These are phyloP conservation scores for Ptychoptera contaminata DNA, from an alignment of 2,888 invertebrate genomes.

Conservation along the genomic window DNA sequence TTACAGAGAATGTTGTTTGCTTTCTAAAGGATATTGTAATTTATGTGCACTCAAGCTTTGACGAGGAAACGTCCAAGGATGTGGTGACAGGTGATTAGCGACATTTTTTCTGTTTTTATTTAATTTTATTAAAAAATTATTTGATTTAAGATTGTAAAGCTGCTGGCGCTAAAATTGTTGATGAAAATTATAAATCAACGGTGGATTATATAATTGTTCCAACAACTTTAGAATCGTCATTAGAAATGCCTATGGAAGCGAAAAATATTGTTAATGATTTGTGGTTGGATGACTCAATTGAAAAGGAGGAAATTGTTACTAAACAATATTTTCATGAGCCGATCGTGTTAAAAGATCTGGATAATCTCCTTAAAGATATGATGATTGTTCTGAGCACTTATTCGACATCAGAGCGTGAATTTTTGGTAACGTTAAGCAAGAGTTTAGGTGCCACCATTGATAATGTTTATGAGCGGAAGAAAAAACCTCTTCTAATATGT, in stretches of 20 bases:
- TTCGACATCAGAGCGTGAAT: constrained; percentile 52
- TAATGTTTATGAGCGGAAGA: constrained; percentile 50
- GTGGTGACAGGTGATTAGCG: constrained; percentile 13
- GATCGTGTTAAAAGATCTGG: constrained; percentile 33
- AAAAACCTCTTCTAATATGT: constrained; percentile 70
- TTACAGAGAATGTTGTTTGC: neutral
- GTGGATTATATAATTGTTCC: constrained; percentile 54
- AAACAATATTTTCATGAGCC: constrained; percentile 59
- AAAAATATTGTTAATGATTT: constrained; percentile 24
- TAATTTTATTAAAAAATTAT: too few species aligned
- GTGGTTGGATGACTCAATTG: constrained; percentile 30
- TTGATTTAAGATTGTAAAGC: constrained; percentile 32
- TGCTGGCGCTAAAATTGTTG: constrained; percentile 38
- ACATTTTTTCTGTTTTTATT: too few species aligned
- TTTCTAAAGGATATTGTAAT: constrained; percentile 21
- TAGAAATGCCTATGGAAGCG: constrained; percentile 20
- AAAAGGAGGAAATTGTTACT: constrained; percentile 38
- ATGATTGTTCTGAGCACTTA: constrained; percentile 71
- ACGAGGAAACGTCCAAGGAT: constrained; percentile 28
- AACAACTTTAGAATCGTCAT: constrained; percentile 4
- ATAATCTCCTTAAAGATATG: constrained; percentile 44
- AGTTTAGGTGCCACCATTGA: constrained; percentile 55
- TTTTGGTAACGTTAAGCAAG: constrained; percentile 51
- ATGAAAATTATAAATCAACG: constrained; percentile 32
- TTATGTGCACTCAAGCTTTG: constrained; percentile 30